These are phyloP conservation scores for Heterotis niloticus DNA, from an alignment of 2,113 vertebrate species.

Conservation along the genomic window DNA sequence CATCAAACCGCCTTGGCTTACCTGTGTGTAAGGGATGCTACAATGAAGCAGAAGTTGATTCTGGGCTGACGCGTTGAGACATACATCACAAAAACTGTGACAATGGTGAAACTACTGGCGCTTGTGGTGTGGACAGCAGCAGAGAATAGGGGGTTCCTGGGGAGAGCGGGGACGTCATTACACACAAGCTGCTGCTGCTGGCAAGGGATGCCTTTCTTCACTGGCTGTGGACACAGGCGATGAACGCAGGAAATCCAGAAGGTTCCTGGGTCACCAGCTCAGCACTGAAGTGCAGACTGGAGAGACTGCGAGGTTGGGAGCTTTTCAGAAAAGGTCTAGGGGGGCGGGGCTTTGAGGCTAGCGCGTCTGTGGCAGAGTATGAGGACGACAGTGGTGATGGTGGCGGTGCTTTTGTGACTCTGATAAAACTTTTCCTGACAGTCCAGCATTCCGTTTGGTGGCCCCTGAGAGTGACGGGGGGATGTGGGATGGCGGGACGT, in stretches of 20 bases:
- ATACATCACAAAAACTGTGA: not conserved
- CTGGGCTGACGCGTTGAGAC: not conserved
- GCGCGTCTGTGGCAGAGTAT: slow-evolving; percentile 39
- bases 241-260: not conserved
- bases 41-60: not conserved
- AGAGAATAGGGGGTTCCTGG: too few relatives aligned
- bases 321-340: not conserved
- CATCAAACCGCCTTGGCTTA: not conserved
- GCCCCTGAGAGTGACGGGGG: slow-evolving; percentile 49
- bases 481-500: slow-evolving; percentile 57
- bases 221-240: not conserved
- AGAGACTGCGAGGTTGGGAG: too few relatives aligned
- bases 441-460: slow-evolving; percentile 53
- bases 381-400: slow-evolving; percentile 42
- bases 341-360: slow-evolving; percentile 6
- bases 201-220: not conserved
- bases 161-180: not conserved
- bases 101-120: not conserved
- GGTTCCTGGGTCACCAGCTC: not conserved
- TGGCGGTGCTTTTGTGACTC: slow-evolving; percentile 43
- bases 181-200: not conserved
- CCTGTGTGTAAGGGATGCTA: not conserved
- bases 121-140: too few relatives aligned
- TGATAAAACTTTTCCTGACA: slow-evolving; percentile 59
- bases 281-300: slow-evolving; percentile 15